Base-by-base conservation (phyloP, 64 coral and sea anemone species). In the Pachyseris speciosa region DNA sequence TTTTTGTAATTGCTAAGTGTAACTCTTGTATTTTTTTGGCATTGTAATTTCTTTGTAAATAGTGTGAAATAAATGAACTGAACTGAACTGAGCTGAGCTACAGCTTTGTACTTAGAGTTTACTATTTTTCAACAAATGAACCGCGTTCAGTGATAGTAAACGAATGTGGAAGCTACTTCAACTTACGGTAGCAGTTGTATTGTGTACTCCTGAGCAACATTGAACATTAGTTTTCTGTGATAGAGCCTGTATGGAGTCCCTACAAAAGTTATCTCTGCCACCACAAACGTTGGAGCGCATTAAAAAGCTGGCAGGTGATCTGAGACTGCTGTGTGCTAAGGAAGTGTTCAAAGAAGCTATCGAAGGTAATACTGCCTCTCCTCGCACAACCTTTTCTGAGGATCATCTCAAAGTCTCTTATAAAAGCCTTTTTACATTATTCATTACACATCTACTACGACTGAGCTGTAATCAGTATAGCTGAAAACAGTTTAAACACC, bases 301-400 rank as follows among this genome's bases (percentile, higher is more conserved):
- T 15, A 75, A 74, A 42, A 64, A 85, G 34, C 75, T 92, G 50
- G 80, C 58, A 2, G 78, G 75, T 31, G 75, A 92, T 48, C 89
- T 92, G 1, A 72, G 89, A 42, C 55, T 92, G 26, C 78, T 92
- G 11, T 92, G 89, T 85, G 80, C 89, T 48, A 92, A 80, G 59
- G 89, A 92, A 36, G 89, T 92, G 19, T 92, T 92, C 26, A 84
- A 69, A 51, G 89, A 92, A 75, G 68, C 89, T 50, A 92, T 67
- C 33, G 65, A 80, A 84, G 89, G 89, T 92, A 66, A 36, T 15
- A 19, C 1, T 3, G 12, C n/a, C 20, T 40, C 1, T 74, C 17
- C 40, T 45, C 5, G 2, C 22, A 11, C 5, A 17, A 57, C 17
- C 4, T 71, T 19, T 39, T 71, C 13, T 40, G 3, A 15, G 16